phyloP scores from a whole-genome alignment of 2,888 invertebrate species.

The Flexamia atlantica region DNA sequence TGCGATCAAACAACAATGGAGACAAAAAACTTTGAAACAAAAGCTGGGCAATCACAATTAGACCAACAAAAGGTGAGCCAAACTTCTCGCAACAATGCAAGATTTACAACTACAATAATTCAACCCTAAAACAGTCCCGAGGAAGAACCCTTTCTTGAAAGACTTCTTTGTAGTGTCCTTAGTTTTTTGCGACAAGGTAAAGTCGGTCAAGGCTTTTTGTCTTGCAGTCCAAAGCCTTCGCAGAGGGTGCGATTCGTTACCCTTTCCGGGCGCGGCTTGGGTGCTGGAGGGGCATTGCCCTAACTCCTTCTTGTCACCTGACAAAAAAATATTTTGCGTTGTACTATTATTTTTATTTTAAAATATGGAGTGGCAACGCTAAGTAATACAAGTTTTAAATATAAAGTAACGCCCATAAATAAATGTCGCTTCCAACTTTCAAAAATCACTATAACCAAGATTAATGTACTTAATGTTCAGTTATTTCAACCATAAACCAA shows the following conservation, averaged over 20 bases:
- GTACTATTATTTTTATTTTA: too few relatives aligned
- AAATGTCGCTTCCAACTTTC: too few relatives aligned
- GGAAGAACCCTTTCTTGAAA: slow-evolving; percentile 54
- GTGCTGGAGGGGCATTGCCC: too few relatives aligned
- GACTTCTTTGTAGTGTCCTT: slow-evolving; percentile 38
- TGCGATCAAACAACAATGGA: neutral
- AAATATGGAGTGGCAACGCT: too few relatives aligned
- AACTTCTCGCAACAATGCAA: slow-evolving; percentile 43
- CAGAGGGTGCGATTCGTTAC: slow-evolving; percentile 47
- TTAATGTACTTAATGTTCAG: too few relatives aligned
- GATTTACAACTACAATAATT: slow-evolving; percentile 32
- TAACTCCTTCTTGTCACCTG: too few relatives aligned
- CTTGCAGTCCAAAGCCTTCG: too few relatives aligned
- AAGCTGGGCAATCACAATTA: slow-evolving; percentile 39
- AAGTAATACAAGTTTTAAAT: too few relatives aligned
- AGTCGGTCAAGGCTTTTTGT: slow-evolving; percentile 52
- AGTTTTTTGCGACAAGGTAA: slow-evolving; percentile 46
- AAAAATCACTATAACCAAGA: too few relatives aligned
- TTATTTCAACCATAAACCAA: too few relatives aligned
- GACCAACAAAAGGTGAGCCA: slow-evolving; percentile 6
- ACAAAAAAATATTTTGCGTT: too few relatives aligned
- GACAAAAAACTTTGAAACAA: slow-evolving; percentile 14
- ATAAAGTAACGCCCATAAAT: too few relatives aligned
- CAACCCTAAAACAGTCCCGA: slow-evolving; percentile 49
- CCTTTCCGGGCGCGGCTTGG: neutral